Base-by-base conservation (phyloP, 2,113 vertebrate species). In the Neolamprologus kungweensis region DNA sequence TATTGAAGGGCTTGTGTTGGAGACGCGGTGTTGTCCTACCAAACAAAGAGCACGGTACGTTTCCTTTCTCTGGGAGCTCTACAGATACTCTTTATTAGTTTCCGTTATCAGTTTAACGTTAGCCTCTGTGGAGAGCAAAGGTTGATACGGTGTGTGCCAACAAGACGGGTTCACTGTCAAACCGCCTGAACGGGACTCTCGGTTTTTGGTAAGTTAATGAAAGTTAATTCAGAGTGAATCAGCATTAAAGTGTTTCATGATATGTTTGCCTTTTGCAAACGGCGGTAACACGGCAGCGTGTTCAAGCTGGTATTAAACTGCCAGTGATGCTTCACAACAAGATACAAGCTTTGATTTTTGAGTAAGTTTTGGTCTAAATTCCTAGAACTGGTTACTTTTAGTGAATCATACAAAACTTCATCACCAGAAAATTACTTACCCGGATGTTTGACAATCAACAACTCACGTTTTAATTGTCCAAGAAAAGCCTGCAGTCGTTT, bases 201-300 rank as follows among this genome's bases (percentile, higher is more conserved):
- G 17, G 7, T 7, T 2, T 21, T 21, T 6, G 55, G 68, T 82
- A 55, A 83, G 83, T 57, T 55, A 11, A 8, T 51, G 5, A 11
- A 78, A 50, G 40, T 28, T 50, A 0, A 7, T 19, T 19, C 12
- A 5, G 17, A 7, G 60, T 21, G 35, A 40, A 5, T 68, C 19
- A 11, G 16, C 17, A 11, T 19, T 0, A 7, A 4, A 21, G 35
- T 40, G 4, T 5, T 68, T 14, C 19, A 3, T 13, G 21, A 16
- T 45, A 6, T 9, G 65, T 4, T 65, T 13, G 60, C 19, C 12
- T 71, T 68, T 0, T 14, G 12, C 3, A 10, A 42, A 42, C 21
- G 63, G n/a, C 11, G 42, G 42, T 1, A 35, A 35, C 31, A n/a
- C 60, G 31, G 9, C 31, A 5, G 60, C 60, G 19, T 37, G 33